These are phyloP conservation scores for Papilio protenor DNA, from an alignment of 2,888 invertebrate species.

Conservation along the genomic window DNA sequence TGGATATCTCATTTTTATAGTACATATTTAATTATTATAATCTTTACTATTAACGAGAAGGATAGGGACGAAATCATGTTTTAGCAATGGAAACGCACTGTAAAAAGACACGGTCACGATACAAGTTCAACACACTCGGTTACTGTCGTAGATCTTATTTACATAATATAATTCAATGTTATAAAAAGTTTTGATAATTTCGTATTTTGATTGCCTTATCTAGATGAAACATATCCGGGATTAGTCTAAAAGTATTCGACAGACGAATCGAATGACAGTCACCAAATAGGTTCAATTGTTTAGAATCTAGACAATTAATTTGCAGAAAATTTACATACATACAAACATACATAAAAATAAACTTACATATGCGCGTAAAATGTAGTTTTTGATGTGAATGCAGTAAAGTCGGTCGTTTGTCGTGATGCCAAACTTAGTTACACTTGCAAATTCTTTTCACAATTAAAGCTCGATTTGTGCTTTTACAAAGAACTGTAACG, in stretches of 20 bases:
- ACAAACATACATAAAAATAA: too few species aligned
- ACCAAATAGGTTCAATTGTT: too few species aligned
- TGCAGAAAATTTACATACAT: background rate
- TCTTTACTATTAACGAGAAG: background rate
- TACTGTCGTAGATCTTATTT: background rate
- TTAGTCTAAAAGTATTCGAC: background rate
- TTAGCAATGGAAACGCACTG: background rate
- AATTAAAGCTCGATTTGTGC: background rate
- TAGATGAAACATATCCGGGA: conserved; percentile 33
- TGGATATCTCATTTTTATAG: too few species aligned
- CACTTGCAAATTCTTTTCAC: too few species aligned
- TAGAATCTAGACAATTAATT: too few species aligned
- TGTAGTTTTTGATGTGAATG: too few species aligned
- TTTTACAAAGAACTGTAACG: conserved; percentile 9
- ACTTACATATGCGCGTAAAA: too few species aligned
- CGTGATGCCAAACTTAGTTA: background rate
- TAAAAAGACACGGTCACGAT: conserved; percentile 9
- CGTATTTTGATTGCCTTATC: conserved; percentile 31
- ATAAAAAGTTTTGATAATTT: conserved; percentile 8
- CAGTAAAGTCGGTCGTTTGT: background rate
- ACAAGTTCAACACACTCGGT: conserved; percentile 30
- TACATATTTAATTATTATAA: too few species aligned
- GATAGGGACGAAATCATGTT: background rate
- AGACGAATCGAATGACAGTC: too few species aligned
- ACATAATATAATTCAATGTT: conserved; percentile 27